Percentiles rank a stretch among this genome's conserved stretches.
phyloP scores from a whole-genome alignment of 2,888 invertebrate genomes.

The Himalopsyche anomala region DNA sequence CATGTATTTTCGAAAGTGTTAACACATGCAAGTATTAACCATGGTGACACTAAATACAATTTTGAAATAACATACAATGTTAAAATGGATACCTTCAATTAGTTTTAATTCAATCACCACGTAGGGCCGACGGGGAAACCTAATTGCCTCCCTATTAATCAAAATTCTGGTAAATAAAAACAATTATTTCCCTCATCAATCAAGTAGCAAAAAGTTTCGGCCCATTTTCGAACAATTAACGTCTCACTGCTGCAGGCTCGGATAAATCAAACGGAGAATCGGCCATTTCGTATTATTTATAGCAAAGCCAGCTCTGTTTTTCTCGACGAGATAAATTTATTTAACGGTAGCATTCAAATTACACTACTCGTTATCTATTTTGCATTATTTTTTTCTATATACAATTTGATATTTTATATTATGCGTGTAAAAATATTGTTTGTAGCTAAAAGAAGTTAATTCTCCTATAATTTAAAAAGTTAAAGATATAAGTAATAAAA shows the following conservation, averaged over 20 bases:
- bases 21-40: no score
- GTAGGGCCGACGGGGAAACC: neutral
- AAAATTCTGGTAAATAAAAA: conserved; percentile 6
- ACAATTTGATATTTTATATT: no score
- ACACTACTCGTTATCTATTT: neutral
- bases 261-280: conserved; percentile 2
- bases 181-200: conserved; percentile 10
- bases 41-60: no score
- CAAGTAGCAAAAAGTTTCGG: conserved; percentile 25
- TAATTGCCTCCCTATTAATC: conserved; percentile 20
- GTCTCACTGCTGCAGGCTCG: conserved; percentile 7
- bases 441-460: no score
- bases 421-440: no score
- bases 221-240: conserved; percentile 11
- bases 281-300: conserved; percentile 3
- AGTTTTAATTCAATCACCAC: conserved; percentile 16
- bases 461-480: no score
- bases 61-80: neutral
- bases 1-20: no score
- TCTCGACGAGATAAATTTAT: neutral
- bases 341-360: neutral
- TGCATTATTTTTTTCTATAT: no score
- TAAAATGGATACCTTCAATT: conserved; percentile 1
- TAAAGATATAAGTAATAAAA: no score
- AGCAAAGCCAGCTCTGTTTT: neutral